A percentile compares a stretch with the other conserved stretches of the same genome.
Evolutionary conservation across 1,140 invertebrate genomes (phyloP).

Genomic region (Diachasma alloeum): DNA sequence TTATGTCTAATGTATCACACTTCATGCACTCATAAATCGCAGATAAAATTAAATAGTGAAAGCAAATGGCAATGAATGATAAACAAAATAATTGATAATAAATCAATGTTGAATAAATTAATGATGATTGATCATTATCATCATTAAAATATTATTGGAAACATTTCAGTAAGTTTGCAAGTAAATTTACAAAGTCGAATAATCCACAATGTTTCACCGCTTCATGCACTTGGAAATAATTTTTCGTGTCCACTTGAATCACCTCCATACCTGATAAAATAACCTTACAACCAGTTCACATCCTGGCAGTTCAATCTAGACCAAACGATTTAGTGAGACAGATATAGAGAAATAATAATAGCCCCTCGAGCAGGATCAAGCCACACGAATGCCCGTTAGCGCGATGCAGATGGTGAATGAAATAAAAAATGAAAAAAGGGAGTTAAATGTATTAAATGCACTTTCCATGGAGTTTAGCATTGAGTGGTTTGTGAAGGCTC

Average conservation of each 20-base stretch:
- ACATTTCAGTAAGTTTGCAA: too few relatives aligned
- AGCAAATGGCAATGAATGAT: too few relatives aligned
- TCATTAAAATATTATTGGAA: too few relatives aligned
- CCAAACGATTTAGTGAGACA: neutral
- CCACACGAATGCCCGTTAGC: slow-evolving; percentile 30
- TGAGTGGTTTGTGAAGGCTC: slow-evolving; percentile 38
- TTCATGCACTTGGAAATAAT: too few relatives aligned
- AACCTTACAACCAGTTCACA: neutral
- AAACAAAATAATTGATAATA: too few relatives aligned
- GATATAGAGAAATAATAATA: slow-evolving; percentile 14
- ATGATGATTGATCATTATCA: too few relatives aligned
- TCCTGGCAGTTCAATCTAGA: neutral
- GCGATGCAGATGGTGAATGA: slow-evolving; percentile 1
- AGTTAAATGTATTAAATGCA: slow-evolving; percentile 32
- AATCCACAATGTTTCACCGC: too few relatives aligned
- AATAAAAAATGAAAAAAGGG: slow-evolving; percentile 15
- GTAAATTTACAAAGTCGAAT: too few relatives aligned
- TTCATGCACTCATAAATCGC: too few relatives aligned
- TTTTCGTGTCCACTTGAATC: neutral
- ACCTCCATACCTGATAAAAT: neutral
- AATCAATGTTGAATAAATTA: too few relatives aligned
- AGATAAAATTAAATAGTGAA: too few relatives aligned
- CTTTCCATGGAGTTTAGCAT: slow-evolving; percentile 40
- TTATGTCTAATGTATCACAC: too few relatives aligned
- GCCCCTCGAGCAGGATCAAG: slow-evolving; percentile 25